phyloP scores from a whole-genome alignment of 2,888 invertebrate species.

The Aleiodes testaceus region DNA sequence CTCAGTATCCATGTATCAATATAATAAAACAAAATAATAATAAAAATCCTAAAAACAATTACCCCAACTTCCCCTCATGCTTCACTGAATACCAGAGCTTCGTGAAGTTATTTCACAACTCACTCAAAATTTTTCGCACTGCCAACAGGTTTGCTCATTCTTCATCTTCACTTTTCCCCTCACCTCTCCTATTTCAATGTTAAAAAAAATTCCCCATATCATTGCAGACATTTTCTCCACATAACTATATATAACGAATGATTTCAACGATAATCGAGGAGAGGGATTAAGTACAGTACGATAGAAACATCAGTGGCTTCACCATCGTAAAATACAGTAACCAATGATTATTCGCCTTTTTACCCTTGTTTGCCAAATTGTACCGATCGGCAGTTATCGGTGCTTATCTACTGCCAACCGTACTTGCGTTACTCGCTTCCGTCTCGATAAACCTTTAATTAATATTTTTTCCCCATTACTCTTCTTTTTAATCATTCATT shows the following conservation, averaged over 20 bases:
- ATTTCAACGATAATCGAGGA: slow-evolving; percentile 12
- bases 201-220: no score
- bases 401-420: slow-evolving; percentile 19
- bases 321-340: slow-evolving; percentile 7
- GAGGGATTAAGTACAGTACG: slow-evolving; percentile 21
- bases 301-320: slow-evolving; percentile 5
- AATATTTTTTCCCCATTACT: not conserved
- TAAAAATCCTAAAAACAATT: no score
- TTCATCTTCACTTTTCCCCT: no score
- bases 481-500: slow-evolving; percentile 7
- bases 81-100: not conserved
- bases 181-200: no score
- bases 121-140: slow-evolving; percentile 3
- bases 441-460: slow-evolving; percentile 16
- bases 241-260: slow-evolving; percentile 8
- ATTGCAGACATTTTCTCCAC: not conserved
- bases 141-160: slow-evolving; percentile 15
- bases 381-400: slow-evolving; percentile 23
- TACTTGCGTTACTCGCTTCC: slow-evolving; percentile 16
- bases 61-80: no score
- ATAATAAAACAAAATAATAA: no score
- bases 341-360: slow-evolving; percentile 21
- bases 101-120: not conserved
- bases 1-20: no score
- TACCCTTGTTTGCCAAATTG: slow-evolving; percentile 12